Percentiles rank a stretch among this genome's conserved stretches.
phyloP scores from a whole-genome alignment of 2,888 invertebrate species.

The Automeris io region DNA sequence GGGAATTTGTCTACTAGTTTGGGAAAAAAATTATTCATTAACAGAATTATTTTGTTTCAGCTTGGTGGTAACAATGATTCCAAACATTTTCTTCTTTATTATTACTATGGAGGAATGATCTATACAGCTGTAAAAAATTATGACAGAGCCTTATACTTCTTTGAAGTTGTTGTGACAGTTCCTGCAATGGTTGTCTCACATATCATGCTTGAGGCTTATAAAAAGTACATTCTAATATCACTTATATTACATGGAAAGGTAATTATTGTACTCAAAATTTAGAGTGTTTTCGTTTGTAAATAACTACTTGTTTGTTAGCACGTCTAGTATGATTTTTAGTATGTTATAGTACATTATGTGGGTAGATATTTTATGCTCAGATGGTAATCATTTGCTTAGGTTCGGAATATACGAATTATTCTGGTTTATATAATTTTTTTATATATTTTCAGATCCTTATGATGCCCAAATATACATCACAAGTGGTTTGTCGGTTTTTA shows the following conservation, averaged over 20 bases:
- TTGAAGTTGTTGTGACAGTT: slow-evolving; percentile 97
- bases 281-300: background rate
- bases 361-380: too few species aligned
- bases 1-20: slow-evolving; percentile 3
- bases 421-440: too few species aligned
- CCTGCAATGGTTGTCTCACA: slow-evolving; percentile 96
- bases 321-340: too few species aligned
- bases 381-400: too few species aligned
- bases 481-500: slow-evolving; percentile 90
- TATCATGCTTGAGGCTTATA: slow-evolving; percentile 98
- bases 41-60: slow-evolving; percentile 33
- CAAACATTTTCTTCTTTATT: slow-evolving; percentile 94
- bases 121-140: slow-evolving; percentile 95
- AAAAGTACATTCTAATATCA: slow-evolving; percentile 95
- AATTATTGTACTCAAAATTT: too few species aligned
- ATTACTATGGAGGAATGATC: slow-evolving; percentile 98
- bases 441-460: slow-evolving; percentile 72
- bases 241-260: slow-evolving; percentile 95
- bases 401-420: too few species aligned
- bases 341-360: too few species aligned
- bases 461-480: slow-evolving; percentile 94
- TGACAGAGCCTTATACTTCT: slow-evolving; percentile 94
- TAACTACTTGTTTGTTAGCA: background rate
- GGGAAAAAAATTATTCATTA: background rate
- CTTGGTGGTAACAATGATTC: slow-evolving; percentile 88